Conservation (phyloP, 2,113 vertebrate species). For the Hystrix cristata region DNA sequence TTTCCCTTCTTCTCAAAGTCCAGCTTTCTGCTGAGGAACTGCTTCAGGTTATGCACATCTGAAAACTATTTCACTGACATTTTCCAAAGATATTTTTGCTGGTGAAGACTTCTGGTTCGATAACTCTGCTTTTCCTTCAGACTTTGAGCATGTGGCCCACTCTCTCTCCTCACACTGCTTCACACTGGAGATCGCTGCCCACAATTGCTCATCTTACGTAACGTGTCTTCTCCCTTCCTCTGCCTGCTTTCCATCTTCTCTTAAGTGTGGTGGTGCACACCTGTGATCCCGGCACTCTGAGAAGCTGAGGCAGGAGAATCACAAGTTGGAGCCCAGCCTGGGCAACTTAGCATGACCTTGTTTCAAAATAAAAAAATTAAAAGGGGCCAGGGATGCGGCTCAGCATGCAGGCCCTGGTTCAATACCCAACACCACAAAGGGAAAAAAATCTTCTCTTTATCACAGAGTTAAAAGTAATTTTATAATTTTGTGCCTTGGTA, state of each 20-base stretch:
- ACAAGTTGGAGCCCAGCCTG: neutral
- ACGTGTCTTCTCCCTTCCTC: too few relatives aligned
- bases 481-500: neutral
- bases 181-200: rapidly evolving
- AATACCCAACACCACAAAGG: neutral
- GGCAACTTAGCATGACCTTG: neutral
- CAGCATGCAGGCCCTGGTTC: neutral
- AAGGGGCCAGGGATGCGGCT: neutral
- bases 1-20: neutral
- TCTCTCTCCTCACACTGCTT: too few relatives aligned
- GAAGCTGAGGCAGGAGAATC: neutral
- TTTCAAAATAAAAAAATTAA: neutral
- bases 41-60: too few relatives aligned
- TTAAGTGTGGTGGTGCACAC: rapidly evolving
- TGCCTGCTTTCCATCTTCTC: neutral
- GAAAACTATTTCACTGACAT: neutral
- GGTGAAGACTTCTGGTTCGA: neutral
- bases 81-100: neutral
- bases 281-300: neutral
- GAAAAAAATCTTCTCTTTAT: neutral
- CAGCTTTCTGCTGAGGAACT: neutral
- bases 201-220: rapidly evolving
- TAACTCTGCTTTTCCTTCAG: neutral
- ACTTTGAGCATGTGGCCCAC: too few relatives aligned
- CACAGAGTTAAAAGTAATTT: neutral